Conservation (phyloP, 2,888 invertebrate species). For the Loripinus fragilis region DNA sequence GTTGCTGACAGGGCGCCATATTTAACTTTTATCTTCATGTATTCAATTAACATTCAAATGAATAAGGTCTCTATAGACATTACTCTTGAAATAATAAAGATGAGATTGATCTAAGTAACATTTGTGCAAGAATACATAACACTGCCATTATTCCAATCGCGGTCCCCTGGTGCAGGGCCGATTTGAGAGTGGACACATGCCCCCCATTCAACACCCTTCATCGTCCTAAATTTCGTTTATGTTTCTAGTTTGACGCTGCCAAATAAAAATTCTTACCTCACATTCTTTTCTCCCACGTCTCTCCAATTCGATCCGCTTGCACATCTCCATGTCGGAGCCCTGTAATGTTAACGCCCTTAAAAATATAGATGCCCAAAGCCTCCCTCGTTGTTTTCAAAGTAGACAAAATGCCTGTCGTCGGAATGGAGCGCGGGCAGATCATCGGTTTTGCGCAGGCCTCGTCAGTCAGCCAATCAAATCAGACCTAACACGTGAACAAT, state of each 20-base stretch:
- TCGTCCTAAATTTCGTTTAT: background rate
- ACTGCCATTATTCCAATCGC: too few species aligned
- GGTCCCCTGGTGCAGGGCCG: too few species aligned
- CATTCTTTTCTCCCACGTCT: constrained; percentile 94
- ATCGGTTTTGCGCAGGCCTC: constrained; percentile 65
- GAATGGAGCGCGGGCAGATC: constrained; percentile 74
- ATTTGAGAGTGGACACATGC: background rate
- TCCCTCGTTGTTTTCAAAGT: constrained; percentile 56
- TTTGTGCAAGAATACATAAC: too few species aligned
- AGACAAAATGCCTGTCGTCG: constrained; percentile 55
- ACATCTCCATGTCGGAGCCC: constrained; percentile 65
- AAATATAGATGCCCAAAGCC: constrained; percentile 47
- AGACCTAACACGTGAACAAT: constrained; percentile 67
- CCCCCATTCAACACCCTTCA: background rate
- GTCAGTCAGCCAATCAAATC: constrained; percentile 68
- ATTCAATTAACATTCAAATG: too few species aligned
- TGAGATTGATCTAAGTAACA: too few species aligned
- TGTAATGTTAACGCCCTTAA: constrained; percentile 7
- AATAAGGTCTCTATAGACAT: too few species aligned
- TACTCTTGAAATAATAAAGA: too few species aligned
- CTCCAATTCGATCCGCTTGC: constrained; percentile 93
- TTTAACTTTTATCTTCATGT: background rate
- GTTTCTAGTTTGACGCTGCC: too few species aligned
- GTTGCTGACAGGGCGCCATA: constrained; percentile 15
- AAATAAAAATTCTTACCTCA: constrained; percentile 87